Base-by-base conservation (phyloP, 2,888 invertebrate genomes). In the Busseola fusca region DNA sequence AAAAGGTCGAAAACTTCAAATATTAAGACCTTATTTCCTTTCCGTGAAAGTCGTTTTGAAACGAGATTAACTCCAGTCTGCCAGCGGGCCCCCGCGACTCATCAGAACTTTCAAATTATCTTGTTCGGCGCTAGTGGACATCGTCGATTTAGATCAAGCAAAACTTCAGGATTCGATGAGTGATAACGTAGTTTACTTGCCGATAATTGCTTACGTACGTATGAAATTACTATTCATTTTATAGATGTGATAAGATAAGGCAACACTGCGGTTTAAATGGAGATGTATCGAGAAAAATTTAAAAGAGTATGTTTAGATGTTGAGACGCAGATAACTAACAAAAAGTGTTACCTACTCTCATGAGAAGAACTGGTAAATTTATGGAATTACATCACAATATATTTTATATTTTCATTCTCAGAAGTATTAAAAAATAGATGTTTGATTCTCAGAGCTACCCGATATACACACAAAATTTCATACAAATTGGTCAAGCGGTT, bases 11-110 rank as follows among this genome's bases (percentile, higher is more conserved):
- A 62, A 82, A 85, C 81, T 84, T 83, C 64, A 79, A 86, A 85
- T 84, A 81, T 84, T 77, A 79, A 70, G 76, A 81, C 81, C 84
- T 80, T 82, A 86, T 85, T 85, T 85, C 84, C 85, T 80, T 84
- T 86, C 77, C 75, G 73, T 72, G 76, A 82, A 85, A 82, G 72
- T 85, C 79, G 67, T 76, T 80, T 77, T 65, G 67, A 75, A 83
- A 85, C 64, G 70, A 78, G 63, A 86, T 81, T 85, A 86, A 80
- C 74, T 85, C 65, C 59, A 78, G 78, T 76, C 68, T 80, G 83
- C 81, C 84, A 63, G 74, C 12, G 76, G 75, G 48, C 67, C 84
- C 80, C 81, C 72, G 67, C 72, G 66, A 62, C 64, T 78, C 76
- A 72, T 81, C 80, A 77, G 10, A 83, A 82, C 82, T 86, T 86